phyloP scores from a whole-genome alignment of 2,797 vertebrate genomes.

The Tokudaia muenninki region DNA sequence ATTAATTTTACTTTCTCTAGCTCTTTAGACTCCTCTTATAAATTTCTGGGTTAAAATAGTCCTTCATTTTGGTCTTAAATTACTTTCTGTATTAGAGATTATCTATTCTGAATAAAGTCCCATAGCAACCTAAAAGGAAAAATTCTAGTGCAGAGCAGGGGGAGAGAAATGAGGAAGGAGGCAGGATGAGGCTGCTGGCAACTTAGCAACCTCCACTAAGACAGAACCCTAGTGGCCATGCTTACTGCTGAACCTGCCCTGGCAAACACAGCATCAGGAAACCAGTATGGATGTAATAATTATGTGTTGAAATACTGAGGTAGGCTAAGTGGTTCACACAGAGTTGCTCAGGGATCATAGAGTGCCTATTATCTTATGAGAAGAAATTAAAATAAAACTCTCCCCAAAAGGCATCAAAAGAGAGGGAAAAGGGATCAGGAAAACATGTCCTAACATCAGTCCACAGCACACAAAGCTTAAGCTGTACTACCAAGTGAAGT shows the following conservation, averaged over 20 bases:
- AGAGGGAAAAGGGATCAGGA: neutral
- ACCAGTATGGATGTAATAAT: neutral
- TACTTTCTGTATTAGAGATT: neutral
- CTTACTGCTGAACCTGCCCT: neutral
- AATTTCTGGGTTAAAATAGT: neutral
- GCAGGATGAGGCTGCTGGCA: neutral
- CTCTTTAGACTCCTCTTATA: neutral
- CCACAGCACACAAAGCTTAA: neutral
- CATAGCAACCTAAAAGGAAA: neutral
- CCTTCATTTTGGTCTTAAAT: neutral
- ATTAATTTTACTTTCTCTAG: slow-evolving; percentile 14
- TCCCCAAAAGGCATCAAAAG: neutral
- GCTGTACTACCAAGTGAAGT: neutral
- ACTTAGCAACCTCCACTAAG: no score
- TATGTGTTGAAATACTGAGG: neutral
- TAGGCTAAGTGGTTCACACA: neutral
- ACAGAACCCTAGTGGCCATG: fast-evolving
- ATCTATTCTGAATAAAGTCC: neutral
- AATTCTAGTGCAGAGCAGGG: neutral
- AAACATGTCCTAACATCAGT: neutral
- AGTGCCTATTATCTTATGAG: neutral
- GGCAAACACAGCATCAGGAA: neutral
- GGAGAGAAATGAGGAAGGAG: neutral
- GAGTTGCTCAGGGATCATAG: neutral
- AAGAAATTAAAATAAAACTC: neutral